Percentiles rank a stretch among this genome's conserved stretches.
phyloP scores from a whole-genome alignment of 2,797 vertebrate species.

The Glyptemys insculpta region DNA sequence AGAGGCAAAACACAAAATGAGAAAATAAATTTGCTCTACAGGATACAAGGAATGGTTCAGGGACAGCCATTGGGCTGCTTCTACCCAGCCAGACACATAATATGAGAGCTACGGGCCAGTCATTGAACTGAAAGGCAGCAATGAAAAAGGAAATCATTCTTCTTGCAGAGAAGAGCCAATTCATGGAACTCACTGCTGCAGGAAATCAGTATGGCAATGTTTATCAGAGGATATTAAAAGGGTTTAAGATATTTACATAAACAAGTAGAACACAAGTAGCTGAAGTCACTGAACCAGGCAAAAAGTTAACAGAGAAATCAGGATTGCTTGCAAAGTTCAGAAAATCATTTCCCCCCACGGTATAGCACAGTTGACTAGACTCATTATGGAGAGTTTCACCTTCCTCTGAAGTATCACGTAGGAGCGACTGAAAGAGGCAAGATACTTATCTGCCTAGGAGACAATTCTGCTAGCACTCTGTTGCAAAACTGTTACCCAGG shows the following conservation, averaged over 20 bases:
- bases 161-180: no score
- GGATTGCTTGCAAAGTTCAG: neutral
- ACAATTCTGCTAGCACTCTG: neutral
- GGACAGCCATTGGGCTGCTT: neutral
- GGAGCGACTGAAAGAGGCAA: neutral
- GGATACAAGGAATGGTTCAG: neutral
- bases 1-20: neutral
- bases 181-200: neutral
- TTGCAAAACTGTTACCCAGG: neutral
- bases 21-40: neutral
- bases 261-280: neutral
- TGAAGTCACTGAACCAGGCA: neutral
- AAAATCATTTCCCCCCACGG: neutral
- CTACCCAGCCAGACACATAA: neutral
- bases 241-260: accelerated
- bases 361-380: neutral
- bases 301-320: neutral
- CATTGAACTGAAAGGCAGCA: neutral
- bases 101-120: neutral
- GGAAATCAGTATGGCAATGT: neutral
- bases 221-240: accelerated
- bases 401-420: neutral
- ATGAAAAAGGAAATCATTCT: neutral
- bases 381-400: neutral
- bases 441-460: neutral